Evolutionary conservation across 2,797 vertebrate species (phyloP), one percentile per base, ranked within the genome.

Genomic region (Hipposideros larvatus): DNA sequence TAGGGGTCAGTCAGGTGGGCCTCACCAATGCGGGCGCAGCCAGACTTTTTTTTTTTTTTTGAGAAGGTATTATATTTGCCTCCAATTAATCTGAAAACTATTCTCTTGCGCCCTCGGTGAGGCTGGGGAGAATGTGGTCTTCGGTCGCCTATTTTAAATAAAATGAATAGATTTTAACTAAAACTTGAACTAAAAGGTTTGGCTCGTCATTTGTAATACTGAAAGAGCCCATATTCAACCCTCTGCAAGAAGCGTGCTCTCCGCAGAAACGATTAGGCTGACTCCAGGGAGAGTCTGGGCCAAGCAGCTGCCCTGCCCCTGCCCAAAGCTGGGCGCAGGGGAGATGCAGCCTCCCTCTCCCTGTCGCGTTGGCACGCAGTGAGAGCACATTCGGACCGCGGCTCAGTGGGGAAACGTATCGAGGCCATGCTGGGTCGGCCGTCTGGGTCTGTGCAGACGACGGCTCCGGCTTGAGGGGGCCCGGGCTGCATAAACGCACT

Each of bases 101-200:
- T 91, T 87, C 59, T 87, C 59, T 86, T 65, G 88, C 10, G 43
- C 73, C 43, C 83, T 80, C 59, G 46, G 53, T 11, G n/a, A 90
- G 59, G 55, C 24, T 28, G 34, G 48, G 37, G 28, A 61, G 71
- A 55, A 31, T 21, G 53, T 80, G 46, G 65, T 90, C 26, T 48
- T n/a, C 10, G 48, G 63, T 55, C 1, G n/a, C 82, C 59, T 68
- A 8, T 78, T 84, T 97, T 96, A 65, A 95, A 77, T 83, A 71
- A 97, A 96, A 91, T 73, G 31, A 92, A 83, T 85, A 11, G 31
- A 77, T 89, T 91, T 94, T 75, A 95, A 96, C 88, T 57, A 92
- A 97, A 94, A 94, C 31, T 88, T 88, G 65, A 51, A 57, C 48
- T 53, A 28, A 86, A 78, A 83, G 89, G 24, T 91, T 77, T 79